A percentile compares a stretch with the other conserved stretches of the same genome.
phyloP scores from a whole-genome alignment of 2,888 invertebrate genomes.

The Harmothoe impar region DNA sequence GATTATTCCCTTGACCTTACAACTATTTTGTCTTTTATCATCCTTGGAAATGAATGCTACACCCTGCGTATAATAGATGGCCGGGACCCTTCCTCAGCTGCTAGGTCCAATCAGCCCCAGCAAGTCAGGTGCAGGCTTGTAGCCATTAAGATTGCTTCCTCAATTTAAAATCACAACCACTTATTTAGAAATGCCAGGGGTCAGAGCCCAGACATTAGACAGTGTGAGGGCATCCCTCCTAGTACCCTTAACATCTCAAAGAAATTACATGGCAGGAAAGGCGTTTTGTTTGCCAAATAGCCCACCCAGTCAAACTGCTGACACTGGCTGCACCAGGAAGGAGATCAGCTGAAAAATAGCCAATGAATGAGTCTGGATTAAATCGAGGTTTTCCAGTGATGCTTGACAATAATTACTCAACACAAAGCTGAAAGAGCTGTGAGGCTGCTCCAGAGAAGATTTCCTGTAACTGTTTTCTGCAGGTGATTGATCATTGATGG shows the following conservation, averaged over 20 bases:
- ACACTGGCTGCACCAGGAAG: not conserved
- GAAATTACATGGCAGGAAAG: conserved; percentile 20
- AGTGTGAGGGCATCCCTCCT: not conserved
- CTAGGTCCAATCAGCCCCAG: conserved; percentile 19
- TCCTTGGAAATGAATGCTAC: not conserved
- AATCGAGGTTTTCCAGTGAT: not conserved
- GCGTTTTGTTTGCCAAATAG: not conserved
- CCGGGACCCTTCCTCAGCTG: not conserved
- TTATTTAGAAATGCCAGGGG: conserved; percentile 56
- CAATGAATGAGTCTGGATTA: not conserved
- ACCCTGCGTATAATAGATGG: not conserved
- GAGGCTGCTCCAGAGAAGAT: not conserved
- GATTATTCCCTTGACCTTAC: not conserved
- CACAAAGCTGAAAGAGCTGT: not conserved
- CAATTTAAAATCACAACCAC: conserved; percentile 46
- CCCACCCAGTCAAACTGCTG: not conserved
- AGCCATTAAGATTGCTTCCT: conserved; percentile 50
- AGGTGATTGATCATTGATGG: not conserved
- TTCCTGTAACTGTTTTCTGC: not conserved
- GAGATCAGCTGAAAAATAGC: not conserved
- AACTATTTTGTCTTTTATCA: not conserved
- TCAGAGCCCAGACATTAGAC: not conserved
- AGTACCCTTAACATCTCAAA: not conserved
- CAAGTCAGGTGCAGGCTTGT: not conserved
- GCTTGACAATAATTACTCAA: not conserved